phyloP scores from a whole-genome alignment of 2,888 invertebrate species.

The Sphecodes monilicornis region DNA sequence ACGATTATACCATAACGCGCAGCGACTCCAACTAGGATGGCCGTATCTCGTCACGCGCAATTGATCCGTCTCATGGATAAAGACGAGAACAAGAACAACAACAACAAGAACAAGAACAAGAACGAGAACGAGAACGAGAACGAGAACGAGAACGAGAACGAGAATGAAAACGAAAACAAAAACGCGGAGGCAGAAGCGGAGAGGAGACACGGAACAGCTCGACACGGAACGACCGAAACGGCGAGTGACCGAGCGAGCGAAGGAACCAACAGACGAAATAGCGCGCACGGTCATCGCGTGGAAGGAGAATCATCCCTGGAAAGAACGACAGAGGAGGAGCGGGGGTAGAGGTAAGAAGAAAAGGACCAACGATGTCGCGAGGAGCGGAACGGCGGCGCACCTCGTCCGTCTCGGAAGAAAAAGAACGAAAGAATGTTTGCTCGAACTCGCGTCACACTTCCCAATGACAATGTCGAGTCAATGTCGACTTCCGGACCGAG shows the following conservation, averaged over 20 bases:
- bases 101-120: background rate
- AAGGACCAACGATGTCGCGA: constrained; percentile 49
- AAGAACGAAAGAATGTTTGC: constrained; percentile 76
- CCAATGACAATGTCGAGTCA: constrained; percentile 83
- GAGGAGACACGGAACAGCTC: background rate
- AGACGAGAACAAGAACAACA: background rate
- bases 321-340: background rate
- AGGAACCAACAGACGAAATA: background rate
- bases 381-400: constrained; percentile 75
- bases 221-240: background rate
- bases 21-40: background rate
- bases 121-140: background rate
- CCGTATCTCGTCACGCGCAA: background rate
- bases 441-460: constrained; percentile 82
- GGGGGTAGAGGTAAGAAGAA: constrained; percentile 15
- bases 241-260: background rate
- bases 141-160: background rate
- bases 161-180: background rate
- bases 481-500: constrained; percentile 80
- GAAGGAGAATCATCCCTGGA: background rate
- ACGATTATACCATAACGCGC: background rate
- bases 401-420: constrained; percentile 80
- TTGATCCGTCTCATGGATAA: background rate
- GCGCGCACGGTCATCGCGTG: background rate
- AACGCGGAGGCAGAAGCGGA: background rate